A percentile compares a stretch with the other conserved stretches of the same genome.
Conservation (phyloP, 2,888 invertebrate species). For the Chymomyza fuscimana region DNA sequence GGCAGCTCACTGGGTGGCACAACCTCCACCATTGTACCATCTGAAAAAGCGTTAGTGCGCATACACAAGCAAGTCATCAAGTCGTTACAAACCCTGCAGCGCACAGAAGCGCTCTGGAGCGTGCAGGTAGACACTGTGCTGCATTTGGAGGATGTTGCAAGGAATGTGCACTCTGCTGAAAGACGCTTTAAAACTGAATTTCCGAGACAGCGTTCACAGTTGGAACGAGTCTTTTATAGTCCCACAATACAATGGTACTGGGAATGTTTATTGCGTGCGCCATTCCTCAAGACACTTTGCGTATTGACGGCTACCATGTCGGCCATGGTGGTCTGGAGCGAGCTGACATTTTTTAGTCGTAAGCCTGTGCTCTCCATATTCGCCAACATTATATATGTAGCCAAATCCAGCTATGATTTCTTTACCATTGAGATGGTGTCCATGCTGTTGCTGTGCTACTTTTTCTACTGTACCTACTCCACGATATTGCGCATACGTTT, state of each 20-base stretch:
- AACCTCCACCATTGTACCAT: slow-evolving; percentile 84
- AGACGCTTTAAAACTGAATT: slow-evolving; percentile 86
- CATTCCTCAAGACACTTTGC: slow-evolving; percentile 87
- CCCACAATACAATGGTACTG: slow-evolving; percentile 96
- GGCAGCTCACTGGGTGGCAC: slow-evolving; percentile 79
- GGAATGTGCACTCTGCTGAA: slow-evolving; percentile 84
- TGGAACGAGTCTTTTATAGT: slow-evolving; percentile 84
- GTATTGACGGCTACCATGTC: slow-evolving; percentile 89
- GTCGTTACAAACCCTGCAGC: slow-evolving; percentile 93
- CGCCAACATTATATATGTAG: slow-evolving; percentile 93
- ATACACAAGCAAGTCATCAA: slow-evolving; percentile 96
- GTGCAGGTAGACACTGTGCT: slow-evolving; percentile 89
- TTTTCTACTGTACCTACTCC: slow-evolving; percentile 98
- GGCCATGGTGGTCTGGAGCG: slow-evolving; percentile 98
- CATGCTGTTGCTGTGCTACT: slow-evolving; percentile 93
- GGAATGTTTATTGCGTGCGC: slow-evolving; percentile 91
- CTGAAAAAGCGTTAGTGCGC: slow-evolving; percentile 91
- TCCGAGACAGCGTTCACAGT: slow-evolving; percentile 82
- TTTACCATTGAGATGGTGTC: slow-evolving; percentile 96
- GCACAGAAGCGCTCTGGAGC: slow-evolving; percentile 97
- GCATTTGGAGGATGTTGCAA: slow-evolving; percentile 92
- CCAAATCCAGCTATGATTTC: slow-evolving; percentile 92
- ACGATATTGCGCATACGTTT: slow-evolving; percentile 98
- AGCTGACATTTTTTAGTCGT: slow-evolving; percentile 97
- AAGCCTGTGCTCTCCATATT: slow-evolving; percentile 96